These are phyloP conservation scores for Parelbella ahira DNA, from an alignment of 2,888 invertebrate species.

Conservation along the genomic window DNA sequence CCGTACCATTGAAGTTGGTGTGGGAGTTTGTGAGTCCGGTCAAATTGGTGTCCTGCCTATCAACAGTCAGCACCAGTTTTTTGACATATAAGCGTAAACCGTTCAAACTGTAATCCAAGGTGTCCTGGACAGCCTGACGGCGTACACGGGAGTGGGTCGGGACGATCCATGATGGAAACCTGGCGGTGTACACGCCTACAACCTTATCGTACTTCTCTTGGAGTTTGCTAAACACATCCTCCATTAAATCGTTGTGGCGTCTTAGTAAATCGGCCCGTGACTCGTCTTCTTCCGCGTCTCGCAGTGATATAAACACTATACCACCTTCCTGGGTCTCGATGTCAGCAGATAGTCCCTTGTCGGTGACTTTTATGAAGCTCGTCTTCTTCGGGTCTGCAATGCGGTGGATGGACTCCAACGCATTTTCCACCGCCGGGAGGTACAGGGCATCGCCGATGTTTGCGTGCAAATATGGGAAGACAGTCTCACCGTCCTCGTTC, in stretches of 20 bases:
- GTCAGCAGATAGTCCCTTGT: constrained; percentile 55
- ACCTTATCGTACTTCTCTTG: constrained; percentile 64
- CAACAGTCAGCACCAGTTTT: constrained; percentile 29
- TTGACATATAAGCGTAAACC: constrained; percentile 47
- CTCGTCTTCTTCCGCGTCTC: constrained; percentile 80
- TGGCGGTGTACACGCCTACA: constrained; percentile 80
- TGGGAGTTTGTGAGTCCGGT: constrained; percentile 24
- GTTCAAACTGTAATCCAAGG: constrained; percentile 36
- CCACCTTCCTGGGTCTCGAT: constrained; percentile 64
- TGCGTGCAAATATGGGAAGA: constrained; percentile 59
- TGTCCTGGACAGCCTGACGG: constrained; percentile 49
- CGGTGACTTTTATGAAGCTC: constrained; percentile 57
- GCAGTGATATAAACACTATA: constrained; percentile 77
- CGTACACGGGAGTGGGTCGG: constrained; percentile 47
- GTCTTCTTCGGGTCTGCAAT: constrained; percentile 59
- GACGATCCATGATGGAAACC: constrained; percentile 73
- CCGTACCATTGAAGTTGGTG: constrained; percentile 30
- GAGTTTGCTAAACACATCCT: constrained; percentile 71
- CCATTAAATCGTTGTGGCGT: constrained; percentile 82
- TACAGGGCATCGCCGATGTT: constrained; percentile 66
- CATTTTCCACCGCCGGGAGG: constrained; percentile 82
- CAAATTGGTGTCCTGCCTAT: constrained; percentile 26
- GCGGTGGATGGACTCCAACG: constrained; percentile 77
- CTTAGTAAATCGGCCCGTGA: constrained; percentile 76
- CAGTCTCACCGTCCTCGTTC: constrained; percentile 55